These are phyloP conservation scores for Eilema caniola DNA, from an alignment of 2,888 invertebrate genomes.

Conservation along the genomic window DNA sequence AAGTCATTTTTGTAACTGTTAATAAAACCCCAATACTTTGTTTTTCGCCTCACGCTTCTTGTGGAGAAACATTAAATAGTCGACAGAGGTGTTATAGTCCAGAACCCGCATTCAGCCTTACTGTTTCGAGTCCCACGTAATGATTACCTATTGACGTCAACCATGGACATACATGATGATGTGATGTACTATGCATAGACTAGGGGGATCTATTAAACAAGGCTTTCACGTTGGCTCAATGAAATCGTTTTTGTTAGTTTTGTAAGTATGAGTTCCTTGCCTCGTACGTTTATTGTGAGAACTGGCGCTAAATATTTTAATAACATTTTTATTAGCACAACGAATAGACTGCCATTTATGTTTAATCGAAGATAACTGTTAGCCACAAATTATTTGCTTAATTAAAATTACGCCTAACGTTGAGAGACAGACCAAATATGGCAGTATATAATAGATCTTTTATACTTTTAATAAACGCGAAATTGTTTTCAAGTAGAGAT, in stretches of 20 bases:
- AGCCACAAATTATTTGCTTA: background rate
- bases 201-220: background rate
- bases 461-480: conserved; percentile 17
- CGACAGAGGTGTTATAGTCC: too few relatives aligned
- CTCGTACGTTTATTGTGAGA: background rate
- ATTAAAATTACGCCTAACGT: background rate
- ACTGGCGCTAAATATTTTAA: background rate
- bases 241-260: background rate
- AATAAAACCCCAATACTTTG: too few relatives aligned
- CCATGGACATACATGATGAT: background rate
- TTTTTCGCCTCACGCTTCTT: too few relatives aligned
- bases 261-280: background rate
- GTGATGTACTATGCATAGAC: too few relatives aligned
- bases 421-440: conserved; percentile 5
- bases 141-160: background rate
- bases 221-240: background rate
- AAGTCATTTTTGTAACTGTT: too few relatives aligned
- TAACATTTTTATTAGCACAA: background rate
- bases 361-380: conserved; percentile 6
- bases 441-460: conserved; percentile 10
- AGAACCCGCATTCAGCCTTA: too few relatives aligned
- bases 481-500: conserved; percentile 15
- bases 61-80: too few relatives aligned
- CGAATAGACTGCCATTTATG: background rate
- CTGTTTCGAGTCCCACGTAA: background rate